Evolutionary conservation across 2,888 invertebrate species (phyloP), one percentile per base, ranked within the genome.

Genomic region (Minunthozetes semirufus): DNA sequence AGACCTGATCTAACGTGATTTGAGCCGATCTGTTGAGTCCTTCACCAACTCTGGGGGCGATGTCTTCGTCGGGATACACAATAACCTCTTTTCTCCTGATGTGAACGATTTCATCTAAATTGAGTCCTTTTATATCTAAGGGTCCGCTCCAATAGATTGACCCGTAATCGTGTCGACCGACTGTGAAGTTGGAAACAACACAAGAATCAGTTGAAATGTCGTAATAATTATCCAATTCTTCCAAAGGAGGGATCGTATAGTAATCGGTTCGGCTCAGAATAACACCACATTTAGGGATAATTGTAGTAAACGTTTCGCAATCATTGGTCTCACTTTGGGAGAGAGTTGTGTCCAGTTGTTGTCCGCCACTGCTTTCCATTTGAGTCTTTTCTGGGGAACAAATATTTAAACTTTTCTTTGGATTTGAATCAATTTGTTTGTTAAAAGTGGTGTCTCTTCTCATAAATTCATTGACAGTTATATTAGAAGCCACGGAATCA

Each of bases 41-140:
- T 77, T 88, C 86, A 0, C 97, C 98, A 8, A 92, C 84, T 0
- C 91, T 88, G 0, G 99, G 98, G 82, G 97, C 98, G 75, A 87
- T 87, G 0, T 87, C 86, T 78, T 93, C 92, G 79, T 87, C 86
- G 0, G 97, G 96, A 85, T 99, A 99, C 5, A 99, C 89, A 25
- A 91, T 91, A 2, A 99, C 90, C 84, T 99, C 97, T 82, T 95
- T 94, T 82, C 94, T 90, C 4, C 94, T 87, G 84, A 98, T 93
- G 81, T 92, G 91, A 0, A 98, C 94, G 72, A 91, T 87, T 77
- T 91, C 89, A 82, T 97, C 96, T 17, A 97, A 83, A 82, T 96
- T 92, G 66, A 96, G 82, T 2, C 90, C 90, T 1, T 90, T 87
- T 4, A 97, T 89, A 81, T 97, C 91, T 70, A 94, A 88, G 72